Evolutionary conservation across 2,113 vertebrate species (phyloP), one percentile per base, ranked within the genome.

Genomic region (Channa maculata): DNA sequence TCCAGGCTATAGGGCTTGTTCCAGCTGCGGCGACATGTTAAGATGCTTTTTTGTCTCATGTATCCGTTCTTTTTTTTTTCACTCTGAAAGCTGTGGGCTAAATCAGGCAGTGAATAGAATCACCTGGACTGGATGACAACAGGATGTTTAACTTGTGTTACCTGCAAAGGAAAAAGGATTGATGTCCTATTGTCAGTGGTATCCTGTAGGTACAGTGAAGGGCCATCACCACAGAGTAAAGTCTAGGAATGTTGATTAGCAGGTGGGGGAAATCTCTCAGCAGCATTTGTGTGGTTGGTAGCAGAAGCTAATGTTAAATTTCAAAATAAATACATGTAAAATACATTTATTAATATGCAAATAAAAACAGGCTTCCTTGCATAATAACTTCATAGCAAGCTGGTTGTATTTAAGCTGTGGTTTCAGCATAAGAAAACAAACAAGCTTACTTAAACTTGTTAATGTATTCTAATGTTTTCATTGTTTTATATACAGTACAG

Each of bases 11-110:
- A 62, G 61, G 51, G 67, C 73, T 76, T 51, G 43, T 83, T 90
- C 79, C 84, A 86, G 81, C 80, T 80, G 86, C 54, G 15, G 84
- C 74, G 70, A 87, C 85, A 90, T 83, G 87, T 90, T 90, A 75
- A 87, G 80, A 68, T 41, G 3, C 59, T 79, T 85, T 45, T 81
- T 82, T 91, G 84, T 91, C 60, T 88, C 65, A 11, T 43, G 39
- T 79, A 66, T 77, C 77, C 68, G 46, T 79, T 85, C 67, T 75
- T 73, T 65, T 75, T 73, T 77, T 77, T 34, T 34, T 0, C 37
- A 41, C 69, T 58, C 24, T 86, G 60, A 84, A 88, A 84, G 75
- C 79, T 77, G 58, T 49, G 81, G 52, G 62, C 52, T 46, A 59
- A 77, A 41, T 15, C 13, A 58, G 14, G 12, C 15, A 41, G 48